phyloP scores from a whole-genome alignment of 2,113 vertebrate species.

The Thunnus thynnus region DNA sequence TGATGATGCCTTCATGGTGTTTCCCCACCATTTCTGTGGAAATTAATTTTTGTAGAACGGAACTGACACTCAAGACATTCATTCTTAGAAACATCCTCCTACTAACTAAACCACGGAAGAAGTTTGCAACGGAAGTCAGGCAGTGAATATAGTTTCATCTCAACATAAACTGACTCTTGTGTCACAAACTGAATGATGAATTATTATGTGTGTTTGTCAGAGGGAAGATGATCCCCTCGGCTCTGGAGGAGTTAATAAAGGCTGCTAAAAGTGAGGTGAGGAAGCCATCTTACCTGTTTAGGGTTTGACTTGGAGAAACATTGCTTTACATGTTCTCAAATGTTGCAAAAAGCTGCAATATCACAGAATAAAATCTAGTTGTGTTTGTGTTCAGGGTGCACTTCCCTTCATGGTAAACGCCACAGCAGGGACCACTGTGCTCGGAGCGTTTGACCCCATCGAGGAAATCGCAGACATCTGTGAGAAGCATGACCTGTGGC shows the following conservation, averaged over 20 bases:
- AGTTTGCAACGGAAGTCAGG: no score
- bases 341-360: no score
- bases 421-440: conserved; percentile 88
- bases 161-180: not conserved
- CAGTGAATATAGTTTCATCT: no score
- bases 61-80: no score
- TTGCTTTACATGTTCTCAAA: not conserved
- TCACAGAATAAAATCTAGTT: not conserved
- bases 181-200: not conserved
- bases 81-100: no score
- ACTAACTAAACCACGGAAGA: no score
- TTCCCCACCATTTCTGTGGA: no score
- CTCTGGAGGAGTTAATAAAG: conserved; percentile 88
- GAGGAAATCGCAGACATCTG: conserved; percentile 84
- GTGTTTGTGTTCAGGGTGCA: conserved; percentile 81
- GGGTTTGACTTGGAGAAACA: no score
- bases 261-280: conserved; percentile 87
- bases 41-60: no score
- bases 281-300: not conserved
- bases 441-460: conserved; percentile 90
- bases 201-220: conserved; percentile 78
- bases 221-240: conserved; percentile 90
- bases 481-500: conserved; percentile 85
- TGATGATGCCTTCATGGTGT: no score
- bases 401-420: conserved; percentile 88